Base-by-base conservation (phyloP, 2,888 invertebrate genomes). In the Julus scandinavius region DNA sequence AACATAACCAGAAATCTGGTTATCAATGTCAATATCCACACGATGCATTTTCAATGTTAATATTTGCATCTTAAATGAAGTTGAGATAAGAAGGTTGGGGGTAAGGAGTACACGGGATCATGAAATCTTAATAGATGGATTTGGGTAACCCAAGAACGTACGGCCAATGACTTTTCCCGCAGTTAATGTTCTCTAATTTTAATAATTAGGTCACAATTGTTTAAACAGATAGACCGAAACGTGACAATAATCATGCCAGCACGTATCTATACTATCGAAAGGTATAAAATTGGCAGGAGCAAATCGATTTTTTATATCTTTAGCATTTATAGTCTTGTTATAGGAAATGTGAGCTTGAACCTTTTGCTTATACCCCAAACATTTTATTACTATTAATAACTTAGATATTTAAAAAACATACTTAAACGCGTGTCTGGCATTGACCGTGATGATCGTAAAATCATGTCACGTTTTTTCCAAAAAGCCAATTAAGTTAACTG, bases 191-290 rank as follows among this genome's bases (percentile, higher is more conserved):
- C 85, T 85, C 45, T 85, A 85, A 85, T 85, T 45, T 85, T 45
- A 20, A 85, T 85, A 85, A 85, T 85, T 85, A 85, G 85, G 85
- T 85, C 85, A 85, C 50, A 49, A 45, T 80, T 85, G 85, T 45
- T 40, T 85, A 85, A 85, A 85, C 85, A 85, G 85, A 85, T 85
- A 85, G 50, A 85, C 85, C 50, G 85, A 85, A 85, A 85, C 50
- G 45, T 85, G 80, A 80, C 80, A 80, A 38, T 80, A 80, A 80
- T 80, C 80, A 80, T 80, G 7, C 20, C 20, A 63, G 20, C 20
- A 63, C 63, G 9, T 63, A 38, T 9, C 38, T 29, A 13, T 6
- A 13, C 20, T 80, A 80, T 80, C 38, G 80, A 80, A 80, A 80
- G 80, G 80, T 80, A 20, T 29, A 80, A 80, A 80, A 80, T 38